phyloP scores from a whole-genome alignment of 2,113 vertebrate genomes.

The Lynx canadensis region DNA sequence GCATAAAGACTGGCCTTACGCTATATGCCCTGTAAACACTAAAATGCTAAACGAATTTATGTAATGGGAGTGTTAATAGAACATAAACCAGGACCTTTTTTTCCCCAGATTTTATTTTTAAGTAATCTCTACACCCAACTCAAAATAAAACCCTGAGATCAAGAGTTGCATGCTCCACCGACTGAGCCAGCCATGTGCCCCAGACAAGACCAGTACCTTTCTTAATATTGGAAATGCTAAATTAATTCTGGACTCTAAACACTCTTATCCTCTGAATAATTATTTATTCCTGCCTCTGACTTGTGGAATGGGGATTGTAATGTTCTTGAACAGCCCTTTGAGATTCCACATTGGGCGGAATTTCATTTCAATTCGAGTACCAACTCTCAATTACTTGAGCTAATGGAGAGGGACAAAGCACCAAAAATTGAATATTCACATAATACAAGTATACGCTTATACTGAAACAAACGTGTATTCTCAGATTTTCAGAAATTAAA shows the following conservation, averaged over 20 bases:
- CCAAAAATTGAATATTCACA: conserved; percentile 58
- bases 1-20: neutral
- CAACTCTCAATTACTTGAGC: conserved; percentile 68
- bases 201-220: neutral
- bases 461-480: conserved; percentile 25
- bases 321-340: conserved; percentile 39
- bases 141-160: neutral
- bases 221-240: conserved; percentile 12
- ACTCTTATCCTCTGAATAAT: neutral
- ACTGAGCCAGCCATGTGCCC: neutral
- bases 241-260: neutral
- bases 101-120: neutral
- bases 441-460: conserved; percentile 23
- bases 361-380: conserved; percentile 64
- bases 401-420: conserved; percentile 54
- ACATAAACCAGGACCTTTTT: neutral
- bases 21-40: neutral
- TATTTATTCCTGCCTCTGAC: neutral
- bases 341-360: conserved; percentile 57
- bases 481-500: conserved; percentile 60
- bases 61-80: neutral
- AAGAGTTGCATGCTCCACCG: neutral
- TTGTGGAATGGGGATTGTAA: conserved; percentile 30
- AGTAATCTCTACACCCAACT: neutral
- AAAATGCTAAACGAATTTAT: conserved; percentile 28